phyloP scores from a whole-genome alignment of 2,888 invertebrate species.

The Epirrhoe alternata region DNA sequence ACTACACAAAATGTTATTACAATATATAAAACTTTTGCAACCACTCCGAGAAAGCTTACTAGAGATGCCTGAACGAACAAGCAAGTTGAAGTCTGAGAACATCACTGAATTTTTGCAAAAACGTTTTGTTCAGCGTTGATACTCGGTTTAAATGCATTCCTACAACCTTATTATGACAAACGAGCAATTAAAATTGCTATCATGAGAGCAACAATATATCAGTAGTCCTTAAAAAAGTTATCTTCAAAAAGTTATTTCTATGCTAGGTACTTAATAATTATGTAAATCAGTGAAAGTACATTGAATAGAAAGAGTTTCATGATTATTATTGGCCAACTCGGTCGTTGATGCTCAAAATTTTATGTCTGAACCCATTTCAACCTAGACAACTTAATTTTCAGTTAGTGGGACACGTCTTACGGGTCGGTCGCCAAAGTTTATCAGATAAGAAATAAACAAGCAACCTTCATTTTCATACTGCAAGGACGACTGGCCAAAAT shows the following conservation, averaged over 20 bases:
- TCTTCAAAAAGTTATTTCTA: too few species aligned
- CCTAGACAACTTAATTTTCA: slow-evolving; percentile 1
- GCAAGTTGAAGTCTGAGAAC: slow-evolving; percentile 1
- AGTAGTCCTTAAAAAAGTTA: too few species aligned
- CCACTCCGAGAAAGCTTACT: background rate
- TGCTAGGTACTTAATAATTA: too few species aligned
- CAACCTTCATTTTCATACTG: background rate
- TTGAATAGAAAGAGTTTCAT: background rate
- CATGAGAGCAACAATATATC: background rate
- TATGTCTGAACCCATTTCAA: background rate
- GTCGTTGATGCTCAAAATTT: background rate
- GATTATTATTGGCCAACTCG: background rate
- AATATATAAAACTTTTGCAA: background rate
- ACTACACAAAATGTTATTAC: background rate
- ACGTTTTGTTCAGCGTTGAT: background rate
- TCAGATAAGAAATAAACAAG: background rate
- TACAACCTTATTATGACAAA: slow-evolving; percentile 1
- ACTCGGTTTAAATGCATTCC: background rate
- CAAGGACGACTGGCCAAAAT: background rate
- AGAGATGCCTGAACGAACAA: background rate
- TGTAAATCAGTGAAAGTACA: too few species aligned
- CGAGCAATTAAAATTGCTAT: background rate
- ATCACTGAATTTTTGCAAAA: slow-evolving; percentile 1
- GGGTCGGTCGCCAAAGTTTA: background rate
- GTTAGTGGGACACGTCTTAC: background rate